phyloP scores from a whole-genome alignment of 2,113 vertebrate species.

The Anoura caudifer region DNA sequence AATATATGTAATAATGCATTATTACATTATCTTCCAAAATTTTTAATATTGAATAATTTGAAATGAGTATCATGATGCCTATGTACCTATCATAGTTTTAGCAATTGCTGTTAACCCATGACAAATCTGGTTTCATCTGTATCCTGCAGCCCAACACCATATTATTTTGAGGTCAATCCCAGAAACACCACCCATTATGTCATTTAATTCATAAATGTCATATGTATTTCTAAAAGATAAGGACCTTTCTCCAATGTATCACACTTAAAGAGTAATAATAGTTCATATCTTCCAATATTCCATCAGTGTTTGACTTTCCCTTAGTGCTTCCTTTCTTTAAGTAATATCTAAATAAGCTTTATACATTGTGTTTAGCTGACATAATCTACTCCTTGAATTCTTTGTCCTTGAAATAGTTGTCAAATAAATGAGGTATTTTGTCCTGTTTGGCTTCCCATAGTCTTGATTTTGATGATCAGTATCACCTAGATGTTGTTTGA shows the following conservation, averaged over 20 bases:
- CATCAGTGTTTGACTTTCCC: background rate
- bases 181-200: background rate
- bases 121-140: background rate
- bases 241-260: background rate
- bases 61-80: background rate
- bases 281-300: background rate
- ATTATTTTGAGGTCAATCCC: conserved; percentile 21
- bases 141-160: background rate
- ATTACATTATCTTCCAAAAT: background rate
- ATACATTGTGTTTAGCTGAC: background rate
- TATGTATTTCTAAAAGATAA: background rate
- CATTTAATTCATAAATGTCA: background rate
- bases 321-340: background rate
- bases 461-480: background rate
- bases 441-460: background rate
- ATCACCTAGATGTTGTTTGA: background rate
- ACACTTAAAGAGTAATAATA: background rate
- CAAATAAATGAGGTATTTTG: background rate
- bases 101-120: background rate
- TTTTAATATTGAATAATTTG: background rate
- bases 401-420: background rate
- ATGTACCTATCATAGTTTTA: background rate
- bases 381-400: background rate
- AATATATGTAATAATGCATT: no score
- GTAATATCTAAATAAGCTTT: background rate